Conservation (phyloP, 2,888 invertebrate genomes). For the Crepidodera aurea region DNA sequence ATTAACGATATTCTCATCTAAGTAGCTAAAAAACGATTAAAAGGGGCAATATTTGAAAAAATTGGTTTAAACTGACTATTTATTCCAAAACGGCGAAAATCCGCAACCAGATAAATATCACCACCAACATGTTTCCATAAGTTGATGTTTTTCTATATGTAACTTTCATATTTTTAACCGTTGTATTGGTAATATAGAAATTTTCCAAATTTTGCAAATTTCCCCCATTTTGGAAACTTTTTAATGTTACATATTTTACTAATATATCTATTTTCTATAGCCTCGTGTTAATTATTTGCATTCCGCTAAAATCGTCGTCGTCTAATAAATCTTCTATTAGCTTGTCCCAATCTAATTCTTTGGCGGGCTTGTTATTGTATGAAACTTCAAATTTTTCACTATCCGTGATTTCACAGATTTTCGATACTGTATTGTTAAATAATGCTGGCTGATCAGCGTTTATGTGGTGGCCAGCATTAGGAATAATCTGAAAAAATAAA, state of each 20-base stretch:
- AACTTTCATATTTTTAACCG: too few relatives aligned
- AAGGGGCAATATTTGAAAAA: too few relatives aligned
- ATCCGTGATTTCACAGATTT: slow-evolving; percentile 66
- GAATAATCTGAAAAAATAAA: slow-evolving; percentile 71
- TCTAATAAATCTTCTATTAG: slow-evolving; percentile 5
- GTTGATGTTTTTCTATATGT: too few relatives aligned
- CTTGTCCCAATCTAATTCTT: slow-evolving; percentile 16
- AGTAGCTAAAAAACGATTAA: too few relatives aligned
- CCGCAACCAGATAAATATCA: too few relatives aligned
- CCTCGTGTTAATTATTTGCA: slow-evolving; percentile 20
- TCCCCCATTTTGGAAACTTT: background rate
- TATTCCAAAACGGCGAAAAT: too few relatives aligned
- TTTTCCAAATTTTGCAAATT: too few relatives aligned
- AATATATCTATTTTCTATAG: background rate
- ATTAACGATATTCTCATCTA: too few relatives aligned
- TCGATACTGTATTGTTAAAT: slow-evolving; percentile 84
- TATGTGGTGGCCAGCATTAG: slow-evolving; percentile 93
- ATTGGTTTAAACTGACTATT: too few relatives aligned
- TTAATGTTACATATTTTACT: background rate
- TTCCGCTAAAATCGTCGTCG: slow-evolving; percentile 24
- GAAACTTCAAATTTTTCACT: background rate
- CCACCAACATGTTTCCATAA: too few relatives aligned
- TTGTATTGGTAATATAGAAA: too few relatives aligned
- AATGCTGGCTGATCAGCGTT: slow-evolving; percentile 89
- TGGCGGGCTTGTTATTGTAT: background rate